Conservation (phyloP, 2,888 invertebrate species). For the Alsophila aescularia region DNA sequence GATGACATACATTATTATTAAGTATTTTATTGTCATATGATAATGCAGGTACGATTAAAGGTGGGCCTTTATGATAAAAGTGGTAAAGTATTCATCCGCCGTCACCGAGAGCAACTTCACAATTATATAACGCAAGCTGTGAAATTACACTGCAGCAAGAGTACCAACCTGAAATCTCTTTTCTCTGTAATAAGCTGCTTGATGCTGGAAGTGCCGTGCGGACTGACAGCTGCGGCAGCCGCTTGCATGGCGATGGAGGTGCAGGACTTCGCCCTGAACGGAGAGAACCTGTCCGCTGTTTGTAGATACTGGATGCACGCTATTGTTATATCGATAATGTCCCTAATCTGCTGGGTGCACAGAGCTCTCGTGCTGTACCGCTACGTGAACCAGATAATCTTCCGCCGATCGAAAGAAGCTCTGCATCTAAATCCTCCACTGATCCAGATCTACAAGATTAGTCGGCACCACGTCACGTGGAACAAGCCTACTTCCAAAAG, state of each 20-base stretch:
- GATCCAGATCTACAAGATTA: slow-evolving; percentile 78
- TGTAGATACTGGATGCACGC: slow-evolving; percentile 84
- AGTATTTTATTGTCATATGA: slow-evolving; percentile 4
- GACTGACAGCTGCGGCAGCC: slow-evolving; percentile 84
- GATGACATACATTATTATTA: neutral
- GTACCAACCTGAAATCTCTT: slow-evolving; percentile 80
- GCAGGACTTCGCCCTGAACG: slow-evolving; percentile 82
- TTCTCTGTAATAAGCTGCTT: slow-evolving; percentile 83
- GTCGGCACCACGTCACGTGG: slow-evolving; percentile 83
- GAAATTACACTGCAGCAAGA: slow-evolving; percentile 67
- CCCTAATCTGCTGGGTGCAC: slow-evolving; percentile 86
- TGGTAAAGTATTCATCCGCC: slow-evolving; percentile 81
- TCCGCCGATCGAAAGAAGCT: slow-evolving; percentile 84
- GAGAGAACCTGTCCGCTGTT: slow-evolving; percentile 55
- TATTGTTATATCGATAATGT: slow-evolving; percentile 84
- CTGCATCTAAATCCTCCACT: slow-evolving; percentile 87
- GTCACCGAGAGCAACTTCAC: slow-evolving; percentile 77
- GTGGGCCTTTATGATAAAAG: slow-evolving; percentile 61
- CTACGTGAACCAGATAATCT: slow-evolving; percentile 84
- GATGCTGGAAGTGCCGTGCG: slow-evolving; percentile 85
- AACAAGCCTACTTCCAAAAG: slow-evolving; percentile 86
- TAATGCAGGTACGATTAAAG: slow-evolving; percentile 70
- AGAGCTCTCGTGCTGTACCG: slow-evolving; percentile 82
- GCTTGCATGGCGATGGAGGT: slow-evolving; percentile 85
- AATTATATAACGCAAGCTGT: slow-evolving; percentile 64